These are phyloP conservation scores for Carapus acus DNA, from an alignment of 2,797 vertebrate genomes.

Conservation along the genomic window DNA sequence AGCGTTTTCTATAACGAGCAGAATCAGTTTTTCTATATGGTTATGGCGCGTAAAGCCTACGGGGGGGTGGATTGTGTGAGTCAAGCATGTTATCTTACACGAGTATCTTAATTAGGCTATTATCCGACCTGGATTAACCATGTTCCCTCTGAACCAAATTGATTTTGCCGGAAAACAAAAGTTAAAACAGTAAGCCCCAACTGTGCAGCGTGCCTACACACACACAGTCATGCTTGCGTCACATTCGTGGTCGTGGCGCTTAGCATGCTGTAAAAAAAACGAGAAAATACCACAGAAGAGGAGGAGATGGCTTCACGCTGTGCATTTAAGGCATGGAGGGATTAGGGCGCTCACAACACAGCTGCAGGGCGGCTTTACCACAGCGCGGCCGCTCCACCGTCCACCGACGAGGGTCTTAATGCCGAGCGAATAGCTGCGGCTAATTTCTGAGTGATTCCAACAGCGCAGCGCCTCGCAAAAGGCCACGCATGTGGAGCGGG, in stretches of 20 bases:
- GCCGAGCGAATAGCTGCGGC: conserved; percentile 10
- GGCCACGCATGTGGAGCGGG: conserved; percentile 1
- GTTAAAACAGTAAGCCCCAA: no score
- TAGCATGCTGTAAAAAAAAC: no score
- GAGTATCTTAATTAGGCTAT: conserved; percentile 41
- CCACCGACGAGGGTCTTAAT: no score
- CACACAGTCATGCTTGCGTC: no score
- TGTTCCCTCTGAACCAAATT: conserved; percentile 32
- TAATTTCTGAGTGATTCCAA: conserved; percentile 47
- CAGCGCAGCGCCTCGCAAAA: conserved; percentile 27
- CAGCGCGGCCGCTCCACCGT: no score
- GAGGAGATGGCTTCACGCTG: conserved; percentile 49
- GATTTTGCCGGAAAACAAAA: not conserved
- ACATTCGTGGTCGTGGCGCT: no score
- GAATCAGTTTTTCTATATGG: conserved; percentile 26
- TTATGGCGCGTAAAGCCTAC: conserved; percentile 14
- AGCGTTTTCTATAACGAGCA: conserved; percentile 24
- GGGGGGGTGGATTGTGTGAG: conserved; percentile 31
- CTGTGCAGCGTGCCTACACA: no score
- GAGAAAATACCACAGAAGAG: no score
- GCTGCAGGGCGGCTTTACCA: conserved; percentile 39
- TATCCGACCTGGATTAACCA: conserved; percentile 24
- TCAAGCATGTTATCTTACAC: conserved; percentile 41
- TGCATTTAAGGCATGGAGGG: conserved; percentile 53
- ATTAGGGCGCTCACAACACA: conserved; percentile 53